These are phyloP conservation scores for Pseudomyrmex flavicornis DNA, from an alignment of 1,140 invertebrate genomes.

Conservation along the genomic window DNA sequence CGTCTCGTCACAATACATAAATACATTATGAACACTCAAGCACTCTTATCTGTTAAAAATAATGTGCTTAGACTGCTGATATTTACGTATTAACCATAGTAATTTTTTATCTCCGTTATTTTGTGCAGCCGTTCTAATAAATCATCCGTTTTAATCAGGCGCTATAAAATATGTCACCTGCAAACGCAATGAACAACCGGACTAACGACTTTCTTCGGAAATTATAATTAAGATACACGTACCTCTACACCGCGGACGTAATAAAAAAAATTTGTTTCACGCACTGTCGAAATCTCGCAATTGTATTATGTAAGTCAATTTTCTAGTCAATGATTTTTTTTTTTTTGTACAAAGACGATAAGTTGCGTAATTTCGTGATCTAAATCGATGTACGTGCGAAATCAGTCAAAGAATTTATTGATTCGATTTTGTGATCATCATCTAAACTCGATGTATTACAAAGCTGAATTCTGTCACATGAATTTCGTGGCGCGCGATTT, in stretches of 20 bases:
- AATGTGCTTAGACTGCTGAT: slow-evolving; percentile 47
- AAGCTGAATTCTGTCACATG: slow-evolving; percentile 6
- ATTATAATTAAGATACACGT: slow-evolving; percentile 27
- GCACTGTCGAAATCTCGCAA: slow-evolving; percentile 4
- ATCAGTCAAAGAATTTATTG: not conserved
- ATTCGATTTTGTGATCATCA: not conserved
- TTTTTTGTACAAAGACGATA: no score
- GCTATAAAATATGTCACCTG: not conserved
- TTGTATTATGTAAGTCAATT: slow-evolving; percentile 5
- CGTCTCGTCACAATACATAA: no score
- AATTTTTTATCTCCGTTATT: slow-evolving; percentile 52
- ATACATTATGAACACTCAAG: slow-evolving; percentile 24
- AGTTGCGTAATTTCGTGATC: slow-evolving; percentile 24
- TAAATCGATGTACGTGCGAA: not conserved
- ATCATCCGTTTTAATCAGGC: not conserved
- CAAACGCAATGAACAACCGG: not conserved
- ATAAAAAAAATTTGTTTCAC: not conserved
- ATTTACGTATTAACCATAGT: slow-evolving; percentile 38
- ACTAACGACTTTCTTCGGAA: slow-evolving; percentile 17
- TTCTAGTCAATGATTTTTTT: not conserved
- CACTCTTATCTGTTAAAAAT: not conserved
- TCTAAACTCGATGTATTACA: not conserved
- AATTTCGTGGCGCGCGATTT: not conserved
- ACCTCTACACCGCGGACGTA: not conserved
- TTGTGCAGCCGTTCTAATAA: not conserved